Evolutionary conservation across 2,888 invertebrate genomes (phyloP), one percentile per base, ranked within the genome.

Genomic region (Cryptus armator): DNA sequence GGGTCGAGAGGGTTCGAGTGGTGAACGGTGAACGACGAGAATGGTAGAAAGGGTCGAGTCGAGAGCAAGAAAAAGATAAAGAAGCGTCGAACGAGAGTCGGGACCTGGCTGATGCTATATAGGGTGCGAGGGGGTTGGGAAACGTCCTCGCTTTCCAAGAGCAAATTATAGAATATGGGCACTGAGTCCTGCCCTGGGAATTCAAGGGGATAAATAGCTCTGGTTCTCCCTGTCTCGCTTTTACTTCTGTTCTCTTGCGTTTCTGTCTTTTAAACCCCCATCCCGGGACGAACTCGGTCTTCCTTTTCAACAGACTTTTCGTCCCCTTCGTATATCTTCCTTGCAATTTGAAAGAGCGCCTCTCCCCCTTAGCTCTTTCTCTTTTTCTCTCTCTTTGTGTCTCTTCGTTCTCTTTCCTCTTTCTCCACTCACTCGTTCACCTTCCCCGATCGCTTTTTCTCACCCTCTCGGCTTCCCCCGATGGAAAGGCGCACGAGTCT

Each of bases 141-240:
- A 82, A 85, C 79, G 85, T 85, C 79, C 81, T 79, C 82, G 82
- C 85, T 82, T 76, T 82, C 82, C 79, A 74, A 84, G 86, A 88
- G 87, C 89, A 89, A 90, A 90, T 90, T 90, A 89, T 90, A 88
- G 90, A 91, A 91, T 90, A 90, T 90, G 88, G 88, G 89, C 87
- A 88, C 85, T 76, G 84, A 85, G 81, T 83, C 86, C 72, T 77
- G 83, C 83, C 84, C 83, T 84, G 88, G 87, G 88, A 89, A 88
- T 89, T 89, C 89, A 77, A 87, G 86, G 89, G 89, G 89, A 90
- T 90, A 89, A 90, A 89, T 89, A 89, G 86, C 89, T 85, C 77
- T 12, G 56, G 24, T 19, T 59, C 59, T 64, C 76, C 75, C 71
- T 48, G 53, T 71, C 66, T 46, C 80, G 56, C 79, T 62, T 83